phyloP scores from a whole-genome alignment of 2,888 invertebrate genomes.

The Agriopis marginaria region DNA sequence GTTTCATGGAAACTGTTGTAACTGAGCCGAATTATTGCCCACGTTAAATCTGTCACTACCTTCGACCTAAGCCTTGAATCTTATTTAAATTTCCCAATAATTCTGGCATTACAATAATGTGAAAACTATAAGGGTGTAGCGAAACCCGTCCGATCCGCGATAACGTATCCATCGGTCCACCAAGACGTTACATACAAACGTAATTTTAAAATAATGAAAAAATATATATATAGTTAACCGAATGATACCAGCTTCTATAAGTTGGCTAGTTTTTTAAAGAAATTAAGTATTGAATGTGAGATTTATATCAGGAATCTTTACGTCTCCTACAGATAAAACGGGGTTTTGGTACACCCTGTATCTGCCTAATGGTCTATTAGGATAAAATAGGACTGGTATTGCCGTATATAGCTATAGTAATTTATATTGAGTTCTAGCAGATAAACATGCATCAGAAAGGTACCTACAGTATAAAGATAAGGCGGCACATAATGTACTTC shows the following conservation, averaged over 20 bases:
- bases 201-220: too few species aligned
- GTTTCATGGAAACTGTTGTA: conserved; percentile 21
- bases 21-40: conserved; percentile 20
- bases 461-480: conserved; percentile 36
- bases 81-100: conserved; percentile 12
- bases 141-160: neutral
- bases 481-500: conserved; percentile 47
- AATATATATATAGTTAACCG: too few species aligned
- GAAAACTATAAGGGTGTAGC: conserved; percentile 2
- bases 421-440: conserved; percentile 18
- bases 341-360: neutral
- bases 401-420: neutral
- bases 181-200: neutral
- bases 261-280: too few species aligned
- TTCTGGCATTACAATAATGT: conserved; percentile 6
- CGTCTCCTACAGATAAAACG: neutral
- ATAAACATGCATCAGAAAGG: conserved; percentile 27
- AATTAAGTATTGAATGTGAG: too few species aligned
- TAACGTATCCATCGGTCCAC: too few species aligned
- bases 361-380: neutral
- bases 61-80: conserved; percentile 6
- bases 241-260: too few species aligned
- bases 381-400: conserved; percentile 4
- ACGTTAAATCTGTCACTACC: conserved; percentile 25
- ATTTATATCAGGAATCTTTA: too few species aligned